Evolutionary conservation across 2,797 vertebrate species (phyloP).

Genomic region (Streptopelia turtur): DNA sequence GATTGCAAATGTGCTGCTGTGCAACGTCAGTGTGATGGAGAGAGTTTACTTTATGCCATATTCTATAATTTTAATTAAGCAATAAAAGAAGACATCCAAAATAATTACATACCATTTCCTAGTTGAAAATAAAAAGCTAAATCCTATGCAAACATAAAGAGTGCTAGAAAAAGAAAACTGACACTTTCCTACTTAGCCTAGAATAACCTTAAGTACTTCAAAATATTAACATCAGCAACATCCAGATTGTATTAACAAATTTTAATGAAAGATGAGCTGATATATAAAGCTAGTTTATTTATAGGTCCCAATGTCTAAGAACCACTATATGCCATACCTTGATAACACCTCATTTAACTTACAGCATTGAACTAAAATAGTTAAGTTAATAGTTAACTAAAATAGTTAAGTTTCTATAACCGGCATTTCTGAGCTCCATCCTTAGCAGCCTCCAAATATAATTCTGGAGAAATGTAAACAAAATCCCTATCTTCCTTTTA

Average conservation of each 20-base stretch:
- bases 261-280: slow-evolving; percentile 49
- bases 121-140: neutral
- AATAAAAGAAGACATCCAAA: slow-evolving; percentile 33
- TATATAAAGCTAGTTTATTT: neutral
- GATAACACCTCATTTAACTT: neutral
- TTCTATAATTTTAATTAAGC: slow-evolving; percentile 65
- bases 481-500: neutral
- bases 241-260: slow-evolving; percentile 21
- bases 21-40: slow-evolving; percentile 29
- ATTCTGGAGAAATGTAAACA: neutral
- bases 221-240: slow-evolving; percentile 15
- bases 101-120: slow-evolving; percentile 16
- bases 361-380: neutral
- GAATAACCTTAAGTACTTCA: slow-evolving; percentile 8
- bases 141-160: slow-evolving; percentile 1
- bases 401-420: neutral
- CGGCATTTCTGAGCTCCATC: neutral
- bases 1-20: slow-evolving; percentile 12
- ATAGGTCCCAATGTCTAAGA: neutral
- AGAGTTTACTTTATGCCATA: slow-evolving; percentile 34
- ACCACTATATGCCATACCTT: neutral
- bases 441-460: neutral
- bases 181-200: neutral
- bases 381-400: no score
- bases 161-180: neutral